Evolutionary conservation across 2,888 invertebrate genomes (phyloP).

Genomic region (Abrostola tripartita): DNA sequence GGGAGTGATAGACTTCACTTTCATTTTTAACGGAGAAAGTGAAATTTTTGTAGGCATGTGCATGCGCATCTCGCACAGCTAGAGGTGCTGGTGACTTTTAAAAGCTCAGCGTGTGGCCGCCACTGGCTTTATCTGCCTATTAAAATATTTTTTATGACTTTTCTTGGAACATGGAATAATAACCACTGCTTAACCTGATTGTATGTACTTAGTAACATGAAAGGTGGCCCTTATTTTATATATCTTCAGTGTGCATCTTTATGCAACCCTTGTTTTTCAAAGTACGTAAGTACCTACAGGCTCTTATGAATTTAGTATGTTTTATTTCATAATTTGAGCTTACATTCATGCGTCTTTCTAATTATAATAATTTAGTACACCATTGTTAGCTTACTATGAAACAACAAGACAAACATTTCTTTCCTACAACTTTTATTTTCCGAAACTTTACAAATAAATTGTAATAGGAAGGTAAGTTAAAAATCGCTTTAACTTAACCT

Average conservation of each 20-base stretch:
- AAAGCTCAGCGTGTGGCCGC: neutral
- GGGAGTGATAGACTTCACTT: slow-evolving; percentile 27
- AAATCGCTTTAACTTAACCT: slow-evolving; percentile 52
- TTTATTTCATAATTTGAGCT: no score
- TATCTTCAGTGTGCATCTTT: no score
- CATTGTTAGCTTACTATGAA: neutral
- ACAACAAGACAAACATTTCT: neutral
- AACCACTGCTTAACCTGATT: no score
- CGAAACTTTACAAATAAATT: neutral
- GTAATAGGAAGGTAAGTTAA: neutral
- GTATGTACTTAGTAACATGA: no score
- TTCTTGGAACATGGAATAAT: no score
- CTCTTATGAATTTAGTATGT: no score
- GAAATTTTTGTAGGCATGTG: neutral
- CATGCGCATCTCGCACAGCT: neutral
- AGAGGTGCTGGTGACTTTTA: neutral
- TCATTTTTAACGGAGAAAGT: slow-evolving; percentile 4
- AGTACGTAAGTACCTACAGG: no score
- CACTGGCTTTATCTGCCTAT: neutral
- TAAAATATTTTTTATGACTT: no score
- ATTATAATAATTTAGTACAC: no score
- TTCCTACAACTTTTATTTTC: neutral
- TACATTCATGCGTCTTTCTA: no score
- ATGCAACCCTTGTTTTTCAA: no score
- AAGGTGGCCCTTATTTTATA: no score